phyloP scores from a whole-genome alignment of 2,797 vertebrate species.

The Semaprochilodus insignis region DNA sequence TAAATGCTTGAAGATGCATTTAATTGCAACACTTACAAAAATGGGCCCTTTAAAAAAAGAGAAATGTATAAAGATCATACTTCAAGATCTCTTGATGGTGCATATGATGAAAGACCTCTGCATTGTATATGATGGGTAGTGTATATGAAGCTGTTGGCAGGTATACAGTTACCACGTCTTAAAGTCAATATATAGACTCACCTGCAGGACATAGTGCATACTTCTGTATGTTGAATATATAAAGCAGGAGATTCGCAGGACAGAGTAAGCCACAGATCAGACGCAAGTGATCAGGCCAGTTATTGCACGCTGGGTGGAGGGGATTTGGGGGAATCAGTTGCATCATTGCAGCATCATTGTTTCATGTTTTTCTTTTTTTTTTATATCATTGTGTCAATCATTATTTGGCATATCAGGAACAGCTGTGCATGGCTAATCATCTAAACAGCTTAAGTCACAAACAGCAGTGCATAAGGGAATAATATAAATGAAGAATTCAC shows the following conservation, averaged over 20 bases:
- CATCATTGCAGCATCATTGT: slow-evolving; percentile 8
- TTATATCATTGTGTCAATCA: slow-evolving; percentile 43
- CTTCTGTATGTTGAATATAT: too few species aligned
- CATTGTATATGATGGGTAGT: neutral
- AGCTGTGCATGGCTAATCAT: slow-evolving; percentile 44
- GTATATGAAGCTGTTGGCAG: neutral
- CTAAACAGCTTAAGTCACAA: slow-evolving; percentile 37
- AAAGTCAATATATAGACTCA: neutral
- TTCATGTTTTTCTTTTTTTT: neutral
- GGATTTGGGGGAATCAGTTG: slow-evolving; percentile 12
- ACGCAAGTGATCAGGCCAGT: neutral
- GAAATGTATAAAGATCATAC: neutral
- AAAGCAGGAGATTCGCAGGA: too few species aligned
- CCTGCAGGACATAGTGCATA: too few species aligned
- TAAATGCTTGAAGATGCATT: neutral
- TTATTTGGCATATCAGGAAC: slow-evolving; percentile 44
- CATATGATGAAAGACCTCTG: neutral
- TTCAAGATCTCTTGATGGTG: neutral
- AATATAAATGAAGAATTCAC: slow-evolving; percentile 26
- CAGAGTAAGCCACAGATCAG: neutral
- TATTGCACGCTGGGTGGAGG: neutral
- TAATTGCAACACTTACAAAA: neutral
- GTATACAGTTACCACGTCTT: neutral
- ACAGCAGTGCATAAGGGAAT: slow-evolving; percentile 35
- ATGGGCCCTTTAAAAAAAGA: neutral